phyloP scores from a whole-genome alignment of 2,797 vertebrate genomes.

The Dicrostonyx torquatus region DNA sequence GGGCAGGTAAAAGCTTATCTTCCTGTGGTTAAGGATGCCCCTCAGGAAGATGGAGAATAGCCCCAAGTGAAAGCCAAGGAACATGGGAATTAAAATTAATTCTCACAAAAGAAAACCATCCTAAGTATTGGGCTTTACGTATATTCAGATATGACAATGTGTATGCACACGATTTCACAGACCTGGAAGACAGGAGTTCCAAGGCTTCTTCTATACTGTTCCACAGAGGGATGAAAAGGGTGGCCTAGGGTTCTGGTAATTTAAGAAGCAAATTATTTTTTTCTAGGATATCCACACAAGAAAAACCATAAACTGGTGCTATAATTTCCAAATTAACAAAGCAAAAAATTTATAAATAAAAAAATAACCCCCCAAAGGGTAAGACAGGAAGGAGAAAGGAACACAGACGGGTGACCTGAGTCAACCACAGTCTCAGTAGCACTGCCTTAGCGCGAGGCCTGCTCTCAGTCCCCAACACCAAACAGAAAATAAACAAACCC shows the following conservation, averaged over 20 bases:
- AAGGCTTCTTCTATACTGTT: neutral
- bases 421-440: neutral
- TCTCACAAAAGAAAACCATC: neutral
- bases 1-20: neutral
- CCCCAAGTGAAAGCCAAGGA: neutral
- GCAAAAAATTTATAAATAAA: conserved; percentile 25
- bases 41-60: neutral
- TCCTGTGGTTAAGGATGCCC: neutral
- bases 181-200: neutral
- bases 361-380: neutral
- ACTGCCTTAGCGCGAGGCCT: neutral
- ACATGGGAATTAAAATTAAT: neutral
- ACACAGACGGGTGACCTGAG: neutral
- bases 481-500: neutral
- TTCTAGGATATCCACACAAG: conserved; percentile 20
- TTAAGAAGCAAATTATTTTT: neutral
- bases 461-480: neutral
- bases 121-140: neutral
- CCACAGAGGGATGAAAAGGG: neutral
- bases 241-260: conserved; percentile 8
- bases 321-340: conserved; percentile 34
- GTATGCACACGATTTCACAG: neutral
- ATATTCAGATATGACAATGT: too few relatives aligned
- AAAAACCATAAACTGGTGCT: neutral
- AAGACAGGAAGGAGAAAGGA: neutral